Evolutionary conservation across 2,113 vertebrate genomes (phyloP), one percentile per base, ranked within the genome.

Genomic region (Saguinus imperator): DNA sequence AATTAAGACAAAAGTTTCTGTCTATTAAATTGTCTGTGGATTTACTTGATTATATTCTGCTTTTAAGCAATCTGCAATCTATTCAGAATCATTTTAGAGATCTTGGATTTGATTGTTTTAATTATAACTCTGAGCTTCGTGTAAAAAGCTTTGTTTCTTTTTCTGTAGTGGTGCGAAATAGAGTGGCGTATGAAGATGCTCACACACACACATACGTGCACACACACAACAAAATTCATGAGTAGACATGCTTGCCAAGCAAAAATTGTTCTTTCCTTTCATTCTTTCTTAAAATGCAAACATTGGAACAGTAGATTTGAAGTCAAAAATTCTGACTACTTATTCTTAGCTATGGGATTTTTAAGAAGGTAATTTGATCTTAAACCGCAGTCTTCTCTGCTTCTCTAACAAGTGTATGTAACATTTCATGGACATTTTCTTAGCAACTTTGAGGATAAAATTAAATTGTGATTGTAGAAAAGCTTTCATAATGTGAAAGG

Each of bases 1-100:
- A 96, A 96, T 96, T 96, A 96, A 90, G 83, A 88, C n/a, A 61
- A 25, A 85, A 95, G 17, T 93, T 96, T 96, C 72, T 95, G 45
- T 91, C 83, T 93, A 72, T 92, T 89, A 97, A 94, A 92, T 87
- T 75, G 70, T 86, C 77, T 92, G 27, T 87, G 58, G 73, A 94
- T 97, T 95, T 95, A 52, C 70, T 94, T 97, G 91, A 98, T 96
- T 97, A 94, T 89, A 76, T 94, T 97, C 92, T 68, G 61, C 61
- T 94, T 91, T 96, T 88, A 95, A 95, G 94, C 93, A 97, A 97
- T 97, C 93, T 97, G 66, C 70, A 96, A 90, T 92, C 91, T 96
- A 97, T 92, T 97, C 91, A 96, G 76, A 96, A 91, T 96, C 89
- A 81, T 96, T 97, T 93, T 81, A 89, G 89, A 95, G 72, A 92